Conservation (phyloP, 2,113 vertebrate species). For the Thunnus maccoyii region DNA sequence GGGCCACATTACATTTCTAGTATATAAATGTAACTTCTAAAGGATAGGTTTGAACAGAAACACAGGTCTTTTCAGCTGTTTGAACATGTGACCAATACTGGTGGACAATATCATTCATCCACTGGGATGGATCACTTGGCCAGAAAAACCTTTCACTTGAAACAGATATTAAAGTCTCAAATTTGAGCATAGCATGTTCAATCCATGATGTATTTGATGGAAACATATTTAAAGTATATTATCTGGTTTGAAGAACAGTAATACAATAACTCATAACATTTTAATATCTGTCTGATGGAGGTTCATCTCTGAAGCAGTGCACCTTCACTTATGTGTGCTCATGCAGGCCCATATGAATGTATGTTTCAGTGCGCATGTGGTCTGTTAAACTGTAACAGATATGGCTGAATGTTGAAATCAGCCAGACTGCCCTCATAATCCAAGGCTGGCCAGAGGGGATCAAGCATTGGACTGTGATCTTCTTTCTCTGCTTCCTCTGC, state of each 20-base stretch:
- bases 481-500: conserved; percentile 39
- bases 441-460: conserved; percentile 33
- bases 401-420: conserved; percentile 63
- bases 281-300: neutral
- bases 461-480: conserved; percentile 55
- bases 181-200: neutral
- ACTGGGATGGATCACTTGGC: neutral
- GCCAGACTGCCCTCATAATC: conserved; percentile 54
- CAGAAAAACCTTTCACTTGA: neutral
- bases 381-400: conserved; percentile 69
- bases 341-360: neutral
- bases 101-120: neutral
- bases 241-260: neutral
- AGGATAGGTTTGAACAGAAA: no score
- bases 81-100: neutral
- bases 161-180: neutral
- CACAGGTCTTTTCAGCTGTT: neutral
- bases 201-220: neutral
- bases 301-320: neutral
- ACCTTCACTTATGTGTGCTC: conserved; percentile 4
- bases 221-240: neutral
- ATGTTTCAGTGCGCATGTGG: conserved; percentile 3
- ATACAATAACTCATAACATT: neutral
- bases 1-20: no score
- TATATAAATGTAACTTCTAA: no score